Evolutionary conservation across 2,113 vertebrate genomes (phyloP).

Genomic region (Seriola aureovittata): DNA sequence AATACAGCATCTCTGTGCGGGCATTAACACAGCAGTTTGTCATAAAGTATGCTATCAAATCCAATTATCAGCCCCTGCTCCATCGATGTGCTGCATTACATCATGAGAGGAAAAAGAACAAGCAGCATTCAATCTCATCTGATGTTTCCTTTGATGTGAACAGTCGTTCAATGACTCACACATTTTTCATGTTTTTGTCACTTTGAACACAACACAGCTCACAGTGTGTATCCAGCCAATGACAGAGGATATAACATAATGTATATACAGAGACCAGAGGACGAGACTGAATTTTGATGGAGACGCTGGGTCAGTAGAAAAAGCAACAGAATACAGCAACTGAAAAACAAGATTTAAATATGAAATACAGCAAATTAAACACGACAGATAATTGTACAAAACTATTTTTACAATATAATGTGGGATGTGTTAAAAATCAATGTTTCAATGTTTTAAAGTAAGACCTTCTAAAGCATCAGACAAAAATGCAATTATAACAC

Average conservation of each 20-base stretch:
- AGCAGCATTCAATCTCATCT: neutral
- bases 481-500: too few relatives aligned
- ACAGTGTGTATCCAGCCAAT: neutral
- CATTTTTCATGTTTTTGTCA: conserved; percentile 1
- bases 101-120: conserved; percentile 3
- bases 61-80: conserved; percentile 2
- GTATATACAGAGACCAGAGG: neutral
- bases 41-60: conserved; percentile 27
- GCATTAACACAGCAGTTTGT: conserved; percentile 29
- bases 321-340: neutral
- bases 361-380: neutral
- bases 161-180: neutral
- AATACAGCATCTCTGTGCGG: conserved; percentile 9
- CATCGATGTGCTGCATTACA: conserved; percentile 19
- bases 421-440: neutral
- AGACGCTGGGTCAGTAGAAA: neutral
- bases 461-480: neutral
- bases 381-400: neutral
- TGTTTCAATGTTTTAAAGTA: neutral
- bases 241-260: neutral
- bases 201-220: conserved; percentile 30
- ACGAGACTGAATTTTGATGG: neutral
- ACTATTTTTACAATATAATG: neutral
- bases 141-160: conserved; percentile 7
- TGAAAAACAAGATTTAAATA: neutral